phyloP scores from a whole-genome alignment of 2,113 vertebrate species.

The Microcebus lehilahytsara region DNA sequence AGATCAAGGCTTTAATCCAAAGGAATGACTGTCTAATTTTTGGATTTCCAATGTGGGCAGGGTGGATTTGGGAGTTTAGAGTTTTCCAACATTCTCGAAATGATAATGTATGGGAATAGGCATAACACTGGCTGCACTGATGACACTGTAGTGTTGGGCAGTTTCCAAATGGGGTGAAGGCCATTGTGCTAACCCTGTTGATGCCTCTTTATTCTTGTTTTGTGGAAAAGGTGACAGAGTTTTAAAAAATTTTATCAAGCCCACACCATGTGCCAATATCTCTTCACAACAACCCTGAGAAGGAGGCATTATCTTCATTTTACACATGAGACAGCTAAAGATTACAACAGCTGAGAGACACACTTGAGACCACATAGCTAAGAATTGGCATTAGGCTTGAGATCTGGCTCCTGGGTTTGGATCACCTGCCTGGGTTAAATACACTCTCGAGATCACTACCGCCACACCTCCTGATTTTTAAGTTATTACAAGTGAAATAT shows the following conservation, averaged over 20 bases:
- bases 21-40: not conserved
- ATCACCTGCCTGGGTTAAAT: not conserved
- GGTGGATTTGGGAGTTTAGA: not conserved
- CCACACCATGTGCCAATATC: not conserved
- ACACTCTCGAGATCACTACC: rapidly evolving
- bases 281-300: not conserved
- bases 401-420: not conserved
- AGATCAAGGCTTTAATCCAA: not conserved
- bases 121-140: rapidly evolving
- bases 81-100: not conserved
- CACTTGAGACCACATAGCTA: no score
- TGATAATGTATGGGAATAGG: rapidly evolving
- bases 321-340: rapidly evolving
- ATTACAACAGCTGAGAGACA: not conserved
- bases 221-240: not conserved
- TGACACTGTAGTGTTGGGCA: not conserved
- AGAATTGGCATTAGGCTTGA: not conserved
- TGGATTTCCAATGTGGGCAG: not conserved
- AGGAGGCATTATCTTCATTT: not conserved
- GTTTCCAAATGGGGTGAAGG: not conserved
- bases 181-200: not conserved
- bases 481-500: not conserved
- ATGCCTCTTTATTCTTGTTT: not conserved
- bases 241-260: not conserved
- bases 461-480: not conserved